phyloP scores from a whole-genome alignment of 2,888 invertebrate genomes.

The Sphaerophoria rueppellii region DNA sequence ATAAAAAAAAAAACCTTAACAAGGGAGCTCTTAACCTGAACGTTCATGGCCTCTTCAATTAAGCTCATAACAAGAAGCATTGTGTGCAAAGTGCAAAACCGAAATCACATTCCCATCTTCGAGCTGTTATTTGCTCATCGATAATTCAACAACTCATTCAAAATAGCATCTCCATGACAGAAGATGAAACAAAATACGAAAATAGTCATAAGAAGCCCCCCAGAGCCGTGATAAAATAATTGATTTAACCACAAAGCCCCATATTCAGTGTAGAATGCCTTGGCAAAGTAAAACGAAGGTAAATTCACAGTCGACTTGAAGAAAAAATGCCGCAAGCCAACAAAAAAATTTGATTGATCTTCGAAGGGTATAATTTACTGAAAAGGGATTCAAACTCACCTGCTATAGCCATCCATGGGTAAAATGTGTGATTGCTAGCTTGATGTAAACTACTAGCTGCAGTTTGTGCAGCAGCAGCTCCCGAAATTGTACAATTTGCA shows the following conservation, averaged over 20 bases:
- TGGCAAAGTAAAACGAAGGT: background rate
- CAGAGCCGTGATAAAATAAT: slow-evolving; percentile 39
- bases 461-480: slow-evolving; percentile 90
- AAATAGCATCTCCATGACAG: background rate
- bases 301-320: slow-evolving; percentile 48
- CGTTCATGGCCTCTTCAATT: background rate
- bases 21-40: slow-evolving; percentile 15
- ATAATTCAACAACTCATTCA: background rate
- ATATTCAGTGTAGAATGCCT: background rate
- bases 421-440: slow-evolving; percentile 95
- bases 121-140: background rate
- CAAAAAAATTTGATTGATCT: slow-evolving; percentile 56
- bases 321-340: slow-evolving; percentile 38
- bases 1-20: background rate
- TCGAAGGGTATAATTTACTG: slow-evolving; percentile 25
- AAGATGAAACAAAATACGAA: background rate
- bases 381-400: slow-evolving; percentile 85
- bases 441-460: slow-evolving; percentile 94
- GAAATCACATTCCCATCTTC: background rate
- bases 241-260: slow-evolving; percentile 58
- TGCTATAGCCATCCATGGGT: slow-evolving; percentile 99
- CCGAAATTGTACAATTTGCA: slow-evolving; percentile 92
- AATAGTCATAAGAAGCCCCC: slow-evolving; percentile 25
- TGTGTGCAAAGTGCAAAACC: too few relatives aligned
- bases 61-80: slow-evolving; percentile 6